phyloP scores from a whole-genome alignment of 1,140 invertebrate genomes.

The Halictus rubicundus region DNA sequence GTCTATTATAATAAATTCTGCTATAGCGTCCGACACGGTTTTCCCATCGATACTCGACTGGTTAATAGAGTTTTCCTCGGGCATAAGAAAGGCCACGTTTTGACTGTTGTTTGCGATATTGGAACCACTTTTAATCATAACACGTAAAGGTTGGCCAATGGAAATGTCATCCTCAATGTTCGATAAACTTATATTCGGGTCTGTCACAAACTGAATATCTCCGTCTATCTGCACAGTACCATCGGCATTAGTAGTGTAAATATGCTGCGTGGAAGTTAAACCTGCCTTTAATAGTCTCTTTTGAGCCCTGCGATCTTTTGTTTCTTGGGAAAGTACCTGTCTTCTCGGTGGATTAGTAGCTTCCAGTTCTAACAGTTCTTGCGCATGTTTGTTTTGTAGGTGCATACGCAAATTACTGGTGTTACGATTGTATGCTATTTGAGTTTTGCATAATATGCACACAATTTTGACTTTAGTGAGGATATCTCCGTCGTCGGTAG shows the following conservation, averaged over 20 bases:
- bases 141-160: conserved; percentile 71
- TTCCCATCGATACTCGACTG: conserved; percentile 68
- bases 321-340: conserved; percentile 69
- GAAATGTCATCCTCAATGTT: conserved; percentile 74
- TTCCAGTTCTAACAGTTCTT: conserved; percentile 79
- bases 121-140: conserved; percentile 72
- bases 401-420: conserved; percentile 84
- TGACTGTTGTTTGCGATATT: conserved; percentile 56
- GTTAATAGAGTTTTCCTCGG: conserved; percentile 65
- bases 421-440: conserved; percentile 84
- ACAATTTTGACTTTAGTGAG: conserved; percentile 85
- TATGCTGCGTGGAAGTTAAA: conserved; percentile 70
- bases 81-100: conserved; percentile 70
- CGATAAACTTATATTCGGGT: conserved; percentile 73
- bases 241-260: conserved; percentile 78
- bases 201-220: conserved; percentile 79
- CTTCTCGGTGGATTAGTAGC: conserved; percentile 70
- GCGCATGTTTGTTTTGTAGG: conserved; percentile 83
- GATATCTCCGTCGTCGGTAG: conserved; percentile 82
- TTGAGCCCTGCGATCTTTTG: conserved; percentile 76
- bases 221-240: conserved; percentile 79
- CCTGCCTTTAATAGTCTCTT: conserved; percentile 74
- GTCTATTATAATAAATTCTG: conserved; percentile 80
- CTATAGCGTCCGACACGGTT: conserved; percentile 77
- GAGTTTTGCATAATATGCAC: conserved; percentile 83